These are phyloP conservation scores for Tauraco erythrolophus DNA, from an alignment of 2,113 vertebrate genomes.

Conservation along the genomic window DNA sequence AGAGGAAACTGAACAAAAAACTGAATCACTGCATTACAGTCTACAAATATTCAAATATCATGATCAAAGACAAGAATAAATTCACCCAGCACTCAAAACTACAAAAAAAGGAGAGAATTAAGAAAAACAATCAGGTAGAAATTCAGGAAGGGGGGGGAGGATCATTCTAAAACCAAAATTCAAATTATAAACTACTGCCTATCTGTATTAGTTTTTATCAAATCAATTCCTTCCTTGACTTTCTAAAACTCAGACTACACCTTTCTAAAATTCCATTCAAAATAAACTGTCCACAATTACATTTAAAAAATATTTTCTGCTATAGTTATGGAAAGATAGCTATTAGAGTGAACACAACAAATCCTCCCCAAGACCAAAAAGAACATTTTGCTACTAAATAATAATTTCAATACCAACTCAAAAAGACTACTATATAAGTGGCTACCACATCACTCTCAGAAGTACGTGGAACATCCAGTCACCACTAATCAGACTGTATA, in stretches of 20 bases:
- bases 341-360: background rate
- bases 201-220: background rate
- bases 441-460: accelerated
- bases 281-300: background rate
- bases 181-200: background rate
- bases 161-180: background rate
- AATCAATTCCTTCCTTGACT: background rate
- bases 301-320: background rate
- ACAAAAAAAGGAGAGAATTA: background rate
- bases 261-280: background rate
- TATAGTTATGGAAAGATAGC: background rate
- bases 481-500: background rate
- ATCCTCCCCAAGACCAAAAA: background rate
- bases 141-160: background rate
- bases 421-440: background rate
- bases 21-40: background rate
- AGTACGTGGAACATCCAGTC: background rate
- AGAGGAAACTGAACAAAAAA: background rate
- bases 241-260: background rate
- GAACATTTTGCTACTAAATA: background rate
- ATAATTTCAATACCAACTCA: background rate
- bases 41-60: background rate
- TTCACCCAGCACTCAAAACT: background rate
- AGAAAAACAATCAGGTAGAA: background rate
- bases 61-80: background rate